phyloP scores from a whole-genome alignment of 1,140 invertebrate species.

The Xylocopa sonorina region DNA sequence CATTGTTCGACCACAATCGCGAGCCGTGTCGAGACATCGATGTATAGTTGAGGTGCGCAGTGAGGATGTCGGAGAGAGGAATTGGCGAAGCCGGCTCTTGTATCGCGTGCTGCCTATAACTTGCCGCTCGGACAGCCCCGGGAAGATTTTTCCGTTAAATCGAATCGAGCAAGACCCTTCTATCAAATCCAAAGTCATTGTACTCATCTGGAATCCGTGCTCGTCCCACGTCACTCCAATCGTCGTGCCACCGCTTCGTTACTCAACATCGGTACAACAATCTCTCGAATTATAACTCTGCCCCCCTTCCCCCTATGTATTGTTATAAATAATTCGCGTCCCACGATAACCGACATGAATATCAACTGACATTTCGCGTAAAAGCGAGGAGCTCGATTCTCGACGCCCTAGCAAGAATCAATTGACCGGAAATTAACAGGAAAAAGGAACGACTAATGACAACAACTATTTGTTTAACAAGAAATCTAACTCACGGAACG shows the following conservation, averaged over 20 bases:
- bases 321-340: not conserved
- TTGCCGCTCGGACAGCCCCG: slow-evolving; percentile 23
- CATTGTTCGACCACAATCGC: slow-evolving; percentile 62
- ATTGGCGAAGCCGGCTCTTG: slow-evolving; percentile 50
- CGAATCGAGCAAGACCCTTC: not conserved
- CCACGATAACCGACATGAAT: not conserved
- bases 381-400: not conserved
- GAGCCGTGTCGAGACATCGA: slow-evolving; percentile 61
- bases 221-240: not conserved
- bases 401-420: not conserved
- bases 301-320: too few species aligned
- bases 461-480: not conserved
- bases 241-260: not conserved
- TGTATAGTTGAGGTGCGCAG: slow-evolving; percentile 67
- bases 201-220: not conserved
- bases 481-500: not conserved
- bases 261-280: not conserved
- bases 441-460: too few species aligned
- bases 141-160: slow-evolving; percentile 19
- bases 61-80: slow-evolving; percentile 62
- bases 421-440: not conserved
- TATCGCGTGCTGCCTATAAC: slow-evolving; percentile 64
- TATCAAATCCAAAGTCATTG: not conserved
- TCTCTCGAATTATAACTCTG: not conserved
- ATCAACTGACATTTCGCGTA: not conserved